Evolutionary conservation across 2,113 vertebrate species (phyloP).

Genomic region (Boulengerochromis microlepis): DNA sequence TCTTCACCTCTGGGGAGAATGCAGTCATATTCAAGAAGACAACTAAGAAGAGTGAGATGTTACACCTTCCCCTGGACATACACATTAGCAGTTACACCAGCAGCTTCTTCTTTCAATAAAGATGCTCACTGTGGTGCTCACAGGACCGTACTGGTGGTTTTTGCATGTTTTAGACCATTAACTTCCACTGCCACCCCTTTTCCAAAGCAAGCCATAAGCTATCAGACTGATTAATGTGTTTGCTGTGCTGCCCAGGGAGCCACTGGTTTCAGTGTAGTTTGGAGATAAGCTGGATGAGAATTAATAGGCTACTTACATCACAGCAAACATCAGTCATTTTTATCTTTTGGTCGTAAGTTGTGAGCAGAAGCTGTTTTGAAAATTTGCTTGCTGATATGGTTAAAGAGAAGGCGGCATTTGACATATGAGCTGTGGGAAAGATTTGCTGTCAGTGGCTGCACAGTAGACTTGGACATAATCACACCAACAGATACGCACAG

Average conservation of each 20-base stretch:
- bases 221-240: conserved; percentile 49
- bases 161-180: conserved; percentile 39
- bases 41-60: conserved; percentile 80
- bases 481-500: not conserved
- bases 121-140: not conserved
- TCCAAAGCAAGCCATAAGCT: conserved; percentile 10
- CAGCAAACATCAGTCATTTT: not conserved
- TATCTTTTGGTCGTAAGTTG: not conserved
- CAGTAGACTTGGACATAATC: not conserved
- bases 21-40: conserved; percentile 82
- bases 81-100: not conserved
- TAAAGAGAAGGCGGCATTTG: not conserved
- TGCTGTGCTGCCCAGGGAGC: not conserved
- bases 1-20: conserved; percentile 88
- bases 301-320: not conserved
- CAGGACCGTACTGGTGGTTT: not conserved
- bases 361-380: not conserved
- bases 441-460: not conserved
- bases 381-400: not conserved
- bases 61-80: not conserved
- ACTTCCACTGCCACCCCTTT: conserved; percentile 26
- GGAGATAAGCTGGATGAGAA: not conserved
- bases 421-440: not conserved
- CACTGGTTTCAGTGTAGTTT: not conserved
- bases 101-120: conserved; percentile 11